phyloP scores from a whole-genome alignment of 2,113 vertebrate species.

The Meleagris gallopavo region DNA sequence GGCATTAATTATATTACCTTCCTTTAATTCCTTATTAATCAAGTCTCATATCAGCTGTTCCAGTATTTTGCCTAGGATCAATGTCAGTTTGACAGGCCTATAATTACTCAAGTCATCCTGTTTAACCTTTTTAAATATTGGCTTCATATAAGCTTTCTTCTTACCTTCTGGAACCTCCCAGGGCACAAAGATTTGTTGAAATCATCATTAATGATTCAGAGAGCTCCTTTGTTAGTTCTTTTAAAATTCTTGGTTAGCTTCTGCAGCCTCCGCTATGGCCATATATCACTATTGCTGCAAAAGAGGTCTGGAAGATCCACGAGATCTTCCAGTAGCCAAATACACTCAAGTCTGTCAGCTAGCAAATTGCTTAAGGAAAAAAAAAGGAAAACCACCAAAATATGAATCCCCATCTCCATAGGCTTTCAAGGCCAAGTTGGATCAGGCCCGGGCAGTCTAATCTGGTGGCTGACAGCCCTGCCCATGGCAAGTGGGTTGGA shows the following conservation, averaged over 20 bases:
- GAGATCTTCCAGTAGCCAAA: not conserved
- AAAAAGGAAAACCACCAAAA: not conserved
- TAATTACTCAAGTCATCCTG: constrained; percentile 68
- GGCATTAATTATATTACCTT: constrained; percentile 76
- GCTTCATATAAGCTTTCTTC: constrained; percentile 67
- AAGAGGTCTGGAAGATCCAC: not conserved
- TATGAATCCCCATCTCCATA: not conserved
- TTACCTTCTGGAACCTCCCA: constrained; percentile 57
- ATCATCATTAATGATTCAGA: constrained; percentile 63
- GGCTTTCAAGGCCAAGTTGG: too few species aligned
- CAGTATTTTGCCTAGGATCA: constrained; percentile 73
- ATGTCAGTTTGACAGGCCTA: constrained; percentile 71
- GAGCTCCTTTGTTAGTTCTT: constrained; percentile 45
- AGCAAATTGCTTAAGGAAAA: not conserved
- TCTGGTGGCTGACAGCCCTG: too few species aligned
- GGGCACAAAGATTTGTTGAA: constrained; percentile 64
- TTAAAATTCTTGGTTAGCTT: constrained; percentile 19
- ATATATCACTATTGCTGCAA: not conserved
- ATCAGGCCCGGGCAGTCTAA: too few species aligned
- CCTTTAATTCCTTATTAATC: constrained; percentile 76
- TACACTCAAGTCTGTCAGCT: not conserved
- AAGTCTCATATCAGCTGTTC: constrained; percentile 73
- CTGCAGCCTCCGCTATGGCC: not conserved
- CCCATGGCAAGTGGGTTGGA: too few species aligned
- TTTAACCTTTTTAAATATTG: constrained; percentile 75